A percentile compares a stretch with the other conserved stretches of the same genome.
phyloP scores from a whole-genome alignment of 1,140 invertebrate species.

The Fopius arisanus region DNA sequence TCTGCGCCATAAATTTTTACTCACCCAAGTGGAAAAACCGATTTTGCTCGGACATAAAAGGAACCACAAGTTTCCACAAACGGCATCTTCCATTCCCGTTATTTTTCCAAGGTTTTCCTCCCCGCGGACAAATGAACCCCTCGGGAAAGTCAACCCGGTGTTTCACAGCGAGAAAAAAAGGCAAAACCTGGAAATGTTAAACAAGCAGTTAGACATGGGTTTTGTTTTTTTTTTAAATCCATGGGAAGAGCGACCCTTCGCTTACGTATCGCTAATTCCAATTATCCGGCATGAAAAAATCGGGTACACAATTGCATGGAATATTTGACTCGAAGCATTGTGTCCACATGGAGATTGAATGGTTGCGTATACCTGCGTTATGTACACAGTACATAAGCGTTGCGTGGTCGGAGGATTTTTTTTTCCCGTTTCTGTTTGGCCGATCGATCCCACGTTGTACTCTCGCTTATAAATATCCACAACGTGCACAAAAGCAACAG shows the following conservation, averaged over 20 bases:
- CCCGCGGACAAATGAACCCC: too few relatives aligned
- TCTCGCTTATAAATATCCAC: slow-evolving; percentile 2
- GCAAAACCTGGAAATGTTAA: too few relatives aligned
- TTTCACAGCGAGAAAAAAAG: too few relatives aligned
- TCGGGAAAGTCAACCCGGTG: too few relatives aligned
- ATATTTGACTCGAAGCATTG: not conserved
- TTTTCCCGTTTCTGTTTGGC: not conserved
- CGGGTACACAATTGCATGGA: not conserved
- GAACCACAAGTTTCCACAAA: too few relatives aligned
- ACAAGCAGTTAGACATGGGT: too few relatives aligned
- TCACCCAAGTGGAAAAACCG: too few relatives aligned
- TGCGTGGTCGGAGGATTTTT: not conserved
- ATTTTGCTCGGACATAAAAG: too few relatives aligned
- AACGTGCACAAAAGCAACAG: not conserved
- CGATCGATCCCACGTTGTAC: not conserved
- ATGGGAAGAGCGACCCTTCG: not conserved
- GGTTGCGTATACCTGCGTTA: not conserved
- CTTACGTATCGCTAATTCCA: not conserved
- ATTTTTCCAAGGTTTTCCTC: too few relatives aligned
- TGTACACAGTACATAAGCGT: not conserved
- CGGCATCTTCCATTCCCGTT: too few relatives aligned
- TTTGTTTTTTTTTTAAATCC: too few relatives aligned
- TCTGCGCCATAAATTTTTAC: too few relatives aligned
- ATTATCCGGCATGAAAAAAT: not conserved
- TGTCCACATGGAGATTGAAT: not conserved